Evolutionary conservation across 2,113 vertebrate species (phyloP), one percentile per base, ranked within the genome.

Genomic region (Epinephelus lanceolatus): DNA sequence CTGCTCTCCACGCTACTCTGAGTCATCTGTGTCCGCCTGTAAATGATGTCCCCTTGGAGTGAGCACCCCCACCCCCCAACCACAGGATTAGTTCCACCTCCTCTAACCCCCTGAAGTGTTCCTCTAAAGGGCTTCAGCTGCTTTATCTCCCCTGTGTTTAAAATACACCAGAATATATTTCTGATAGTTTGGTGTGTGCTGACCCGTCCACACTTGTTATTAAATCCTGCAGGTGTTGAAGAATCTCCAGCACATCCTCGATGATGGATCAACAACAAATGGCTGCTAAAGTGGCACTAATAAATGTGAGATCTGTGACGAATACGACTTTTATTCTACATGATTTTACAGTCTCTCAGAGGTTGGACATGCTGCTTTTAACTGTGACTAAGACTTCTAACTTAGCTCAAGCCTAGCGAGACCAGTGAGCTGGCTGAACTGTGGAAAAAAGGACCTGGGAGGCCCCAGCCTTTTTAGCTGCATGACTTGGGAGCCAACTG

Each of bases 61-160:
- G 67, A 69, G 52, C 69, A 60, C 40, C 10, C 17, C 19, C 51
- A 9, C 23, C 45, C 18, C 27, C 78, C 18, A 19, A 73, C 85
- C 77, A 18, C n/a, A 49, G 80, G 81, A 93, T 90, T 91, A 89
- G 86, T 93, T 92, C 86, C 89, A 90, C 84, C 83, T 81, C 73
- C 78, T 69, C 65, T 76, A 63, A 30, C 49, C 73, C 72, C 78
- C 79, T 79, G 37, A 81, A 78, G 77, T 83, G 53, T 70, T 84
- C 40, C 73, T 89, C 71, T 60, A 70, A 80, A 82, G 59, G 61
- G 67, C 51, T 82, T 45, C 55, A 80, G 75, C 85, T 75, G 52
- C 75, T 69, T 81, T 76, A 84, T 86, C 84, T 83, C 51, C n/a
- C 70, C 37, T 71, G 72, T 84, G 76, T 85, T 74, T 86, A 73